Base-by-base conservation (phyloP, 2,888 invertebrate species). In the Polydrusus tereticollis region DNA sequence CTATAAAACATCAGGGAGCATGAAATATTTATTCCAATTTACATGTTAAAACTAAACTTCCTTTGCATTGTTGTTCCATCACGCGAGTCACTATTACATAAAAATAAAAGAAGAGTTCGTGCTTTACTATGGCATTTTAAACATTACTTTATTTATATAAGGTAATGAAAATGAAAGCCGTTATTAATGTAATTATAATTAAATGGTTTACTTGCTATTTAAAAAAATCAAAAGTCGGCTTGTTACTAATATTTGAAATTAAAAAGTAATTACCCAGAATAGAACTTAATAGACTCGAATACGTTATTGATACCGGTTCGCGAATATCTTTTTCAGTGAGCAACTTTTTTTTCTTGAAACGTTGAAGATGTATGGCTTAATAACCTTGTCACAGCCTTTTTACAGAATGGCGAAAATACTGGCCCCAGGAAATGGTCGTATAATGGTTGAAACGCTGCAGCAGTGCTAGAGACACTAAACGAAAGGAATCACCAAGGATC, bases 21-120 rank as follows among this genome's bases (percentile, higher is more conserved):
- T 64, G 47, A 64, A 70, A 64, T 70, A 64, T 70, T 70, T 70
- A 70, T 70, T 63, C 26, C 58, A 70, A 70, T 70, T 70, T 70
- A 70, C 70, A 70, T 70, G 70, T 70, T 70, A 50, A 64, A 55
- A 63, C 50, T 69, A 63, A 64, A 64, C 70, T 70, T 70, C 70
- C 70, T 70, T 65, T 70, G 70, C 64, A 70, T 70, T 70, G 70
- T 70, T 70, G 41, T 43, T 58, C 55, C 70, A 70, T 70, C 70
- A 70, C 70, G 70, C 70, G 65, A 70, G 59, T 64, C 58, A 26
- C 18, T 47, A 50, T 70, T 70, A 70, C 70, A 70, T 70, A 64
- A 70, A 70, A 70, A 59, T 70, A 50, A 59, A 70, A 65, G 70
- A 70, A 70, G 70, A 70, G 70, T 69, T 57, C 63, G 41, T 62